Evolutionary conservation across 2,888 invertebrate genomes (phyloP).

Genomic region (Buathra laborator): DNA sequence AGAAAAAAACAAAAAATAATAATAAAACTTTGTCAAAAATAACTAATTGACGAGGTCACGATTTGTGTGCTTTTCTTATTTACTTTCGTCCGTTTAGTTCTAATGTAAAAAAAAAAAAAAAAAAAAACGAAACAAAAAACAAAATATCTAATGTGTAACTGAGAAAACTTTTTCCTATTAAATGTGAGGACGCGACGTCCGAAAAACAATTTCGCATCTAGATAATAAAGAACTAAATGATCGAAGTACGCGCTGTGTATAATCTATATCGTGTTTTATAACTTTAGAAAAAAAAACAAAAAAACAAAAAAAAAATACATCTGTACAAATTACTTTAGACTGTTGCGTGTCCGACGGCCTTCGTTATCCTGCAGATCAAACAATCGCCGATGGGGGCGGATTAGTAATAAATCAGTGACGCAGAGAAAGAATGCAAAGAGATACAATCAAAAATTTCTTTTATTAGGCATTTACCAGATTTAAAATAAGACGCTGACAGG

Average conservation of each 20-base stretch:
- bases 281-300: neutral
- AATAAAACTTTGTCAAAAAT: constrained; percentile 80
- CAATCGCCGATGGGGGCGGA: constrained; percentile 23
- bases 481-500: constrained; percentile 82
- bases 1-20: constrained; percentile 51
- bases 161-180: constrained; percentile 64
- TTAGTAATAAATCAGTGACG: constrained; percentile 39
- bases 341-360: neutral
- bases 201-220: constrained; percentile 67
- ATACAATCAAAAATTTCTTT: constrained; percentile 77
- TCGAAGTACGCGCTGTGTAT: constrained; percentile 61
- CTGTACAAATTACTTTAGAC: constrained; percentile 36
- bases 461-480: constrained; percentile 83
- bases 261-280: constrained; percentile 3
- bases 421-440: constrained; percentile 5
- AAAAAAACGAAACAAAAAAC: constrained; percentile 20
- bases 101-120: constrained; percentile 40
- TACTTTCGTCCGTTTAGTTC: constrained; percentile 68
- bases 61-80: constrained; percentile 70
- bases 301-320: neutral
- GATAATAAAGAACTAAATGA: constrained; percentile 72
- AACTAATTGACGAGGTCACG: constrained; percentile 66
- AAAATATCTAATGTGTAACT: constrained; percentile 67
- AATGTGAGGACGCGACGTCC: constrained; percentile 66
- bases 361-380: constrained; percentile 42